phyloP scores from a whole-genome alignment of 2,888 invertebrate species.

The Pogonocherus hispidulus region DNA sequence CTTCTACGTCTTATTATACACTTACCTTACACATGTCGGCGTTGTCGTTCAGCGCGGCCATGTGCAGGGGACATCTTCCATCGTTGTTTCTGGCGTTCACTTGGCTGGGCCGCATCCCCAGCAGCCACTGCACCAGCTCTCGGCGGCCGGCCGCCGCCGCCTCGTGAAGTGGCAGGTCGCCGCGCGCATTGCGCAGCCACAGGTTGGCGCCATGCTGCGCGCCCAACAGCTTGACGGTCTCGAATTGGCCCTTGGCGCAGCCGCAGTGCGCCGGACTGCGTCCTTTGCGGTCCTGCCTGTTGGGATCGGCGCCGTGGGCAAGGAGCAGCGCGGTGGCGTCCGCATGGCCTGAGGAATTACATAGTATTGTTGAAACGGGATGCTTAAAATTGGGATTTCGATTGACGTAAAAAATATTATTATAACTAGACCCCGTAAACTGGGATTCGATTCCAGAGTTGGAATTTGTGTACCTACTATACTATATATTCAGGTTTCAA shows the following conservation, averaged over 20 bases:
- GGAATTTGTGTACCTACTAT: no score
- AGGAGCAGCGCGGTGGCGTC: conserved; percentile 92
- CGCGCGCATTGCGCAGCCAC: conserved; percentile 92
- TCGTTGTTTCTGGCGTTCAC: conserved; percentile 92
- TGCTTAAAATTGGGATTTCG: no score
- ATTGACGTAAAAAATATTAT: no score
- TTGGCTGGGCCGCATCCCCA: conserved; percentile 85
- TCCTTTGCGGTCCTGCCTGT: conserved; percentile 93
- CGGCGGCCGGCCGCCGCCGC: conserved; percentile 93
- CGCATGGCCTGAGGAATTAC: conserved; percentile 83
- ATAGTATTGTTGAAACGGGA: no score
- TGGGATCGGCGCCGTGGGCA: conserved; percentile 91
- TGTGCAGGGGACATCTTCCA: conserved; percentile 92
- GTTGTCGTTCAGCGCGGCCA: conserved; percentile 94
- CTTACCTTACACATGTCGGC: conserved; percentile 89
- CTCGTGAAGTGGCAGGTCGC: conserved; percentile 96
- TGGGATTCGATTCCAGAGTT: no score
- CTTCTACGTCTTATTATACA: no score
- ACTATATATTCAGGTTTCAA: no score
- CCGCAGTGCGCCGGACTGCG: conserved; percentile 95
- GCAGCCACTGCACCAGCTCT: conserved; percentile 90
- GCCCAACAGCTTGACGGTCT: conserved; percentile 77
- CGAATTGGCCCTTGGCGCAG: conserved; percentile 93
- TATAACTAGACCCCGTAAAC: no score
- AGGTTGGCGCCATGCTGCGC: conserved; percentile 87